These are phyloP conservation scores for Diorhabda elongata DNA, from an alignment of 1,140 invertebrate genomes.

Conservation along the genomic window DNA sequence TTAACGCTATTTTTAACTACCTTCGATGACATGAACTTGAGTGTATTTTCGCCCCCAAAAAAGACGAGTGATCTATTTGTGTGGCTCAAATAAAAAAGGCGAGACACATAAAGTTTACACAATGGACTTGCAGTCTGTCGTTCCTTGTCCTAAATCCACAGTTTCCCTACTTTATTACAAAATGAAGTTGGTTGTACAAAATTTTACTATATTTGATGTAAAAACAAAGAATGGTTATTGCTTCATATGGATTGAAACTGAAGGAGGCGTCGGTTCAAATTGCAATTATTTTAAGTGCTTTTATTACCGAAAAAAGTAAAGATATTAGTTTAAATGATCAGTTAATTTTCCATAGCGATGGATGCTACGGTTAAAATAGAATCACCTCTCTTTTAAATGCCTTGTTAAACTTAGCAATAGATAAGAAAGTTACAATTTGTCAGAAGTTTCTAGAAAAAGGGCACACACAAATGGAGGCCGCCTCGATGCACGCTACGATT, in stretches of 20 bases:
- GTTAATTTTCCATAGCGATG: background rate
- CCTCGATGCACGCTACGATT: slow-evolving; percentile 22
- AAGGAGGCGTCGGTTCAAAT: background rate
- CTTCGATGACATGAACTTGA: slow-evolving; percentile 1
- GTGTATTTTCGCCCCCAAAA: slow-evolving; percentile 13
- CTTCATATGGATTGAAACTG: background rate
- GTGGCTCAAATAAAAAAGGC: slow-evolving; percentile 25
- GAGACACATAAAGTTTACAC: slow-evolving; percentile 24
- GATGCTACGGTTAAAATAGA: slow-evolving; percentile 18
- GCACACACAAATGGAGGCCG: slow-evolving; percentile 24
- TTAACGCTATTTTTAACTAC: slow-evolving; percentile 4
- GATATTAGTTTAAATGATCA: background rate
- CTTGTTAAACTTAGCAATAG: slow-evolving; percentile 9
- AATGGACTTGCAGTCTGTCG: slow-evolving; percentile 32
- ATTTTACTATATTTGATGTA: slow-evolving; percentile 5
- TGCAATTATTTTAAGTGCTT: background rate
- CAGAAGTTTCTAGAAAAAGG: slow-evolving; percentile 24
- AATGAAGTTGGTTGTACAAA: background rate
- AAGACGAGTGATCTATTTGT: slow-evolving; percentile 21
- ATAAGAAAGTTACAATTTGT: slow-evolving; percentile 11
- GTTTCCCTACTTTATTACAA: background rate
- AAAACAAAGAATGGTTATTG: background rate
- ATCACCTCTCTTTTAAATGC: slow-evolving; percentile 12
- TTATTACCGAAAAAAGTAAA: slow-evolving; percentile 4
- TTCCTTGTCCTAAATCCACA: slow-evolving; percentile 30